Evolutionary conservation across 2,888 invertebrate species (phyloP).

Genomic region (Ischnura elegans): DNA sequence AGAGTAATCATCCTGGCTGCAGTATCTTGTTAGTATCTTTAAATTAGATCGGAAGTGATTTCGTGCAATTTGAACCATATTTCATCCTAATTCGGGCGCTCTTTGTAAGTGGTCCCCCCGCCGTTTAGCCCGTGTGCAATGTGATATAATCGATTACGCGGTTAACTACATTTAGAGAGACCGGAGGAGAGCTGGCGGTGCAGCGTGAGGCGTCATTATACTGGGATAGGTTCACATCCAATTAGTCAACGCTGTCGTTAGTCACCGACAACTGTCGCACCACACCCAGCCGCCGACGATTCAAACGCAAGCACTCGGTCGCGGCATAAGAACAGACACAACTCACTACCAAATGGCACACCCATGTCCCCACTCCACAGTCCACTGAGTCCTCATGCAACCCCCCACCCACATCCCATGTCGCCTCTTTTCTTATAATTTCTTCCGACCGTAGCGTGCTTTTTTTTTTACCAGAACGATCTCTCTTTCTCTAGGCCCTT

Average conservation of each 20-base stretch:
- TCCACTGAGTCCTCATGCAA: not conserved
- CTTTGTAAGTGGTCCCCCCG: too few species aligned
- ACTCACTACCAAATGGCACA: slow-evolving; percentile 4
- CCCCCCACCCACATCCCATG: too few species aligned
- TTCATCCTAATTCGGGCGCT: too few species aligned
- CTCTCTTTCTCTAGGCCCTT: too few species aligned
- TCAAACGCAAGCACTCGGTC: not conserved
- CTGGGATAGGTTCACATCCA: not conserved
- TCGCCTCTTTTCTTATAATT: not conserved
- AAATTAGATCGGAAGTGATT: too few species aligned
- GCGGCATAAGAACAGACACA: not conserved
- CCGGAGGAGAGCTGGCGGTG: not conserved
- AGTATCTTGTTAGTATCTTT: too few species aligned
- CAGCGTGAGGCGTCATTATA: not conserved
- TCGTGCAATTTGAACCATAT: too few species aligned
- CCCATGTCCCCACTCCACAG: not conserved
- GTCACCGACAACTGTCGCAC: not conserved
- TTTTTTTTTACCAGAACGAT: not conserved
- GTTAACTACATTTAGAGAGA: not conserved
- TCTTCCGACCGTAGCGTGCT: not conserved
- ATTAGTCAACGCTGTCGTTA: slow-evolving; percentile 57
- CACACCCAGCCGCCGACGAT: slow-evolving; percentile 29
- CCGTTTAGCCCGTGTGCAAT: not conserved
- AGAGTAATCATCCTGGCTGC: too few species aligned
- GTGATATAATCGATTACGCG: not conserved